Evolutionary conservation across 2,113 vertebrate genomes (phyloP).

Genomic region (Calidris pygmaea): DNA sequence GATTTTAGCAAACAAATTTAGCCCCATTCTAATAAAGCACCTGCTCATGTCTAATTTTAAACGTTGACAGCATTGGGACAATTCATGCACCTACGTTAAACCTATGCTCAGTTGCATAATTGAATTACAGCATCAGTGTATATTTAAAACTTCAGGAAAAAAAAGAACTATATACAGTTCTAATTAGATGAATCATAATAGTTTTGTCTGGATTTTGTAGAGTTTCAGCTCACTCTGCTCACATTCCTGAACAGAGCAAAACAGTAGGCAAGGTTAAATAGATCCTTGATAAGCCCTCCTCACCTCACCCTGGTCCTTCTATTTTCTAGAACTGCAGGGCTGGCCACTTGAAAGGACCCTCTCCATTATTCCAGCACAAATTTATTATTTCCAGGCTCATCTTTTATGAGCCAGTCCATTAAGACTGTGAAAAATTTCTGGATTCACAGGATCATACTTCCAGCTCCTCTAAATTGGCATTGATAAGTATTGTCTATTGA

Average conservation of each 20-base stretch:
- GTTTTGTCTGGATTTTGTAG: neutral
- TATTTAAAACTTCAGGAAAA: neutral
- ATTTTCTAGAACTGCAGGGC: neutral
- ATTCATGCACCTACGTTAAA: neutral
- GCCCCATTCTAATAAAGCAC: neutral
- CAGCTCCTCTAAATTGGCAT: neutral
- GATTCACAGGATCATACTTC: neutral
- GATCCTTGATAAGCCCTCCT: neutral
- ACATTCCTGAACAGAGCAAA: neutral
- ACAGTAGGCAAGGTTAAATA: neutral
- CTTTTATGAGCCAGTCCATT: neutral
- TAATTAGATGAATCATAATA: neutral
- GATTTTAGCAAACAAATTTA: neutral
- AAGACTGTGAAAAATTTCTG: neutral
- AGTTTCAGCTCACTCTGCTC: neutral
- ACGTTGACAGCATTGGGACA: neutral
- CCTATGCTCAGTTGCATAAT: neutral
- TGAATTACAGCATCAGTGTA: neutral
- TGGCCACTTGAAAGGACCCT: neutral
- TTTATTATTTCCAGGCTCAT: neutral
- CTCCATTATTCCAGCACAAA: neutral
- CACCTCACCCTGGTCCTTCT: neutral
- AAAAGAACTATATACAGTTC: neutral
- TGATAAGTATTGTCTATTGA: neutral
- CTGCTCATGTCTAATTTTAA: neutral